Evolutionary conservation across 2,113 vertebrate species (phyloP).

Genomic region (Gobiocypris rarus): DNA sequence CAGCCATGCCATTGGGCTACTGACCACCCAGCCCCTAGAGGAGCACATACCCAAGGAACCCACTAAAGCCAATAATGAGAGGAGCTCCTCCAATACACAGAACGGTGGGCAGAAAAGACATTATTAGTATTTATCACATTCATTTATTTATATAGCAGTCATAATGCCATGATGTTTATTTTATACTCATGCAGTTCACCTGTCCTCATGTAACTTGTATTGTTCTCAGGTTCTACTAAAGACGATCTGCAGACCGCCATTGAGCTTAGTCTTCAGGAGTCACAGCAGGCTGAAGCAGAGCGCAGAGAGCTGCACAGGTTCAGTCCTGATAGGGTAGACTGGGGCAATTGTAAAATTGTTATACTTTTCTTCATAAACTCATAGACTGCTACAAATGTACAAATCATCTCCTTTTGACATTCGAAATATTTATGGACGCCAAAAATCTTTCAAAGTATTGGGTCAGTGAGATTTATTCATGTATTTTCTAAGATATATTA

Average conservation of each 20-base stretch:
- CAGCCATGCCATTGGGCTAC: slow-evolving; percentile 86
- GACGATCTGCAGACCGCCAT: slow-evolving; percentile 77
- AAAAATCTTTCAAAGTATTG: neutral
- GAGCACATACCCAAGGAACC: slow-evolving; percentile 31
- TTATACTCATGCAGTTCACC: neutral
- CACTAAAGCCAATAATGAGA: slow-evolving; percentile 28
- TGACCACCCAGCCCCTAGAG: slow-evolving; percentile 69
- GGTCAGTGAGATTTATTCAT: too few relatives aligned
- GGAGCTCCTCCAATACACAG: slow-evolving; percentile 19
- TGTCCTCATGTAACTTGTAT: neutral
- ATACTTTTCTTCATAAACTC: slow-evolving; percentile 1
- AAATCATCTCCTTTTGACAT: neutral
- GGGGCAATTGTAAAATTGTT: neutral
- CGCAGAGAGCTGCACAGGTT: slow-evolving; percentile 82
- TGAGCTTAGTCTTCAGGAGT: slow-evolving; percentile 79
- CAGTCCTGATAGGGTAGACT: neutral
- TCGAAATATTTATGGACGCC: neutral
- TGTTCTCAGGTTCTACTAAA: slow-evolving; percentile 69
- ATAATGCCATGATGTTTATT: slow-evolving; percentile 12
- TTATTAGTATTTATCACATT: neutral
- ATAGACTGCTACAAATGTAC: neutral
- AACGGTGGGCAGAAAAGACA: slow-evolving; percentile 26
- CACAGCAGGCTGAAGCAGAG: slow-evolving; percentile 71
- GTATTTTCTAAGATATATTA: neutral
- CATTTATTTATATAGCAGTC: neutral